Evolutionary conservation across 2,113 vertebrate genomes (phyloP), one percentile per base, ranked within the genome.

Genomic region (Felis chaus): DNA sequence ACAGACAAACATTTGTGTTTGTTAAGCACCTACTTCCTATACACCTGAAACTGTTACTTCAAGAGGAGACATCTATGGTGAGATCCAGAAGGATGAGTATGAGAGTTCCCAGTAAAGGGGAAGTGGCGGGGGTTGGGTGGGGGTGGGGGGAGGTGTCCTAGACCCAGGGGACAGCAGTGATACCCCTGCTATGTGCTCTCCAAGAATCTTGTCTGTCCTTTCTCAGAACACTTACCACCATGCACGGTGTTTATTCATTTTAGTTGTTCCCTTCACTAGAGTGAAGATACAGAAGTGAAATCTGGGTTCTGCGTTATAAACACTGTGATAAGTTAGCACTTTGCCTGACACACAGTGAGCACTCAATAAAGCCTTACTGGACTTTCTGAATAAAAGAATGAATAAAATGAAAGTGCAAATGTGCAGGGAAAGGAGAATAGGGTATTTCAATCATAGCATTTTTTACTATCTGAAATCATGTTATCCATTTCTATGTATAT

Each of bases 121-220:
- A 81, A 27, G 4, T 7, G 12, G 3, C 41, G 33, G 14, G 15
- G 45, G 45, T 45, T 45, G 8, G 45, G 7, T 45, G 45, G 45
- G 45, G 7, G 45, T 45, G 7, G 45, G 3, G 1, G 1, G 27
- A 29, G 2, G 3, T 48, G 1, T 53, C 53, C 50, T 14, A 66
- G 31, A 33, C 9, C 18, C 15, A 68, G 33, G 16, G 12, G 6
- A 45, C 19, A 81, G 2, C 19, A 48, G 57, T 61, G 57, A 61
- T 23, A 61, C 19, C 57, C 33, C 4, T 61, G 41, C 27, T 23
- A 4, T 10, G 50, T 33, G 16, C 4, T 89, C 33, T 86, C 90
- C 45, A 79, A 79, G n/a, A 27, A 45, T 14, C 14, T 39, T 57
- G 16, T 1, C 57, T 29, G 5, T 66, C n/a, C 9, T 86, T 9